Base-by-base conservation (phyloP, 2,888 invertebrate genomes). In the Clanis bilineata region DNA sequence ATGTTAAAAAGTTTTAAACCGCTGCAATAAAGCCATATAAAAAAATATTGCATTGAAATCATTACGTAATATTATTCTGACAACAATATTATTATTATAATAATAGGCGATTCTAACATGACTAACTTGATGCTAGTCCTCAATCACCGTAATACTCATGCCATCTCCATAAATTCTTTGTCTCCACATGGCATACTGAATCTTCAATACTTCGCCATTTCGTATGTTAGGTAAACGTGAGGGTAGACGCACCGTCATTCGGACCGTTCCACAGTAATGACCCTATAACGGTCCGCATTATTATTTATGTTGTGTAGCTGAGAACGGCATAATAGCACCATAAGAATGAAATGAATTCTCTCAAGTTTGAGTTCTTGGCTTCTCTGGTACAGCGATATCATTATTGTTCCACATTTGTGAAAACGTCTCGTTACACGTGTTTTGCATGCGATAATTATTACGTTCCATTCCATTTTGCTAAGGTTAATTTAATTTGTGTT, bases 291-390 rank as follows among this genome's bases (percentile, higher is more conserved):
- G 84, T 71, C 80, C 82, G 84, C 88, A 87, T 90, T 90, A 90
- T 90, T 91, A 91, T 91, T 90, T 91, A 90, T 90, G 88, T 88
- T 91, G 89, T 90, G 88, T 88, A 86, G 86, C 86, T 86, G 90
- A 83, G 87, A 88, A 88, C 88, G 85, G 88, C 85, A 89, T 91
- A 90, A 90, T 90, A 90, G 86, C 85, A 85, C 85, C 85, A 90
- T 91, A 91, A 89, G 88, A 90, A 88, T 85, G 84, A 90, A 86
- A 91, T 90, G 90, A 90, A 89, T 90, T 88, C 83, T 80, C 85
- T 69, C 82, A 85, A 85, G 88, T 76, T 86, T 90, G 86, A 85
- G 86, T 82, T 85, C 83, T 89, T 86, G 85, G 84, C 83, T 85
- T 79, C 78, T 75, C 82, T 86, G 75, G 82, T 86, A 82, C 83